Conservation (phyloP, 2,113 vertebrate species). For the Paradoxurus hermaphroditus region DNA sequence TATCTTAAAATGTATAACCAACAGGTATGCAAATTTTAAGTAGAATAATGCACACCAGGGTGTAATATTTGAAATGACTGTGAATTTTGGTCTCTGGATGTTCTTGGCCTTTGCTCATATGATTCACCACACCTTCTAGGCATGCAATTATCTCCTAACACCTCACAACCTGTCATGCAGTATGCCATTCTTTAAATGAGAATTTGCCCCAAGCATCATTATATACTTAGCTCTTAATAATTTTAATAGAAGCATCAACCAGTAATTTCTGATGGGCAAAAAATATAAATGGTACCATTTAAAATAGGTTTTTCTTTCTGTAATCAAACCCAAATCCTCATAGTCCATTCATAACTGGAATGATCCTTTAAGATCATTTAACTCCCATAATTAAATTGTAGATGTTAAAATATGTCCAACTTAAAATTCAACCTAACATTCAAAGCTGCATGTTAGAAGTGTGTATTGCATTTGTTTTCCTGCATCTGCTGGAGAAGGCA, state of each 20-base stretch:
- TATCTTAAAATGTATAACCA: not conserved
- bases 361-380: not conserved
- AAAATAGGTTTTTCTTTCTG: conserved; percentile 42
- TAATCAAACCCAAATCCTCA: not conserved
- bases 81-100: not conserved
- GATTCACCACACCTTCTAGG: conserved; percentile 61
- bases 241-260: conserved; percentile 22
- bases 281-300: not conserved
- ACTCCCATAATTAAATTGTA: conserved; percentile 27
- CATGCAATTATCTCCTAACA: conserved; percentile 70
- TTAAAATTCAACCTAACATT: conserved; percentile 56
- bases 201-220: conserved; percentile 54
- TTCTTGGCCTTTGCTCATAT: conserved; percentile 55
- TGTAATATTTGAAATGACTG: conserved; percentile 46
- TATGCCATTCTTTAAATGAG: conserved; percentile 58
- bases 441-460: conserved; percentile 35
- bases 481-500: conserved; percentile 55
- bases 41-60: conserved; percentile 45
- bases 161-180: conserved; percentile 55
- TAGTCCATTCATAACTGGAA: not conserved
- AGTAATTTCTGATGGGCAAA: not conserved
- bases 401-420: conserved; percentile 20
- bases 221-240: conserved; percentile 58
- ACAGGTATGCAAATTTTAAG: conserved; percentile 35
- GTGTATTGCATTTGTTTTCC: conserved; percentile 47